These are phyloP conservation scores for Glaucopsyche alexis DNA, from an alignment of 2,888 invertebrate species.

Conservation along the genomic window DNA sequence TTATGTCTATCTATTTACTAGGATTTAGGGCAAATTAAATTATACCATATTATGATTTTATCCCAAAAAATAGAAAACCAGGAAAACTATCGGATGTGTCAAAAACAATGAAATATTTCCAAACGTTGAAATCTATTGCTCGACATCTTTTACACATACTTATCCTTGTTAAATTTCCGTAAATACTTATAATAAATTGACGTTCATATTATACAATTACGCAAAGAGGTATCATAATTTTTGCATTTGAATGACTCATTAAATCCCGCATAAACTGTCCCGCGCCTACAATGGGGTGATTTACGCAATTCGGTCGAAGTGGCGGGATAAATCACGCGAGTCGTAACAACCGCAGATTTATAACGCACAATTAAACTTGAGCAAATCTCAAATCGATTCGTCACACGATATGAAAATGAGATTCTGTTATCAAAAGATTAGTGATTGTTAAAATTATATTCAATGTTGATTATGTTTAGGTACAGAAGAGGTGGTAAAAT, in stretches of 20 bases:
- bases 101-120: too few species aligned
- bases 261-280: constrained; percentile 64
- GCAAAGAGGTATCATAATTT: constrained; percentile 42
- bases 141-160: background rate
- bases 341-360: constrained; percentile 76
- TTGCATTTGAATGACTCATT: constrained; percentile 67
- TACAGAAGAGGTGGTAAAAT: too few species aligned
- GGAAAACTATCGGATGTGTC: too few species aligned
- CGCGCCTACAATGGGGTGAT: constrained; percentile 63
- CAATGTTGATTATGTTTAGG: background rate
- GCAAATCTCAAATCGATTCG: constrained; percentile 27
- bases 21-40: too few species aligned
- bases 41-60: too few species aligned
- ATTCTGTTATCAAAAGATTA: background rate
- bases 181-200: background rate
- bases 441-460: background rate
- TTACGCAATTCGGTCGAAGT: constrained; percentile 61
- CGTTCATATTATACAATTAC: background rate
- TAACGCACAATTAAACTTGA: constrained; percentile 73
- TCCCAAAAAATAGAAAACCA: too few species aligned
- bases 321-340: constrained; percentile 71
- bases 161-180: background rate
- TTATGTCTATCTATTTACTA: too few species aligned
- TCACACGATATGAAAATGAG: constrained; percentile 5
- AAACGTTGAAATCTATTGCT: too few species aligned